These are phyloP conservation scores for Oreotrochilus melanogaster DNA, from an alignment of 2,113 vertebrate genomes.

Conservation along the genomic window DNA sequence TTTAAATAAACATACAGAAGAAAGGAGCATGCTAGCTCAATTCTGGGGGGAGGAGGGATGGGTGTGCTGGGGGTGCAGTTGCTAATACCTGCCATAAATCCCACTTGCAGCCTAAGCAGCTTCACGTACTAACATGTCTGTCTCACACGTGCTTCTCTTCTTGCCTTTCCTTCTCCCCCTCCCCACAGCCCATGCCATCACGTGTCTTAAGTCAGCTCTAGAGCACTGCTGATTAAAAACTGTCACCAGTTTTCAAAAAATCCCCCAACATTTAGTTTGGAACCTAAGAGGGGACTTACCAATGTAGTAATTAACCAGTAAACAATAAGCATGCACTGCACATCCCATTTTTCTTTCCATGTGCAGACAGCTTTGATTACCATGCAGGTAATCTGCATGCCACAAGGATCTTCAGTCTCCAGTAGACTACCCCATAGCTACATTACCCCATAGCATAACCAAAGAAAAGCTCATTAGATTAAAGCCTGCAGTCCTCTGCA, in stretches of 20 bases:
- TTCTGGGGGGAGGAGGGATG: rapidly evolving
- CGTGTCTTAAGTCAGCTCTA: rapidly evolving
- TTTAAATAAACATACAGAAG: neutral
- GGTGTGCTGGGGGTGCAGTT: neutral
- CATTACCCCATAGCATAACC: neutral
- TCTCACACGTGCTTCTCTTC: neutral
- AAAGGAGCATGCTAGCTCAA: neutral
- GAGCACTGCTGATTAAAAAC: neutral
- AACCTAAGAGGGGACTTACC: neutral
- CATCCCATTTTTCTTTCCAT: neutral
- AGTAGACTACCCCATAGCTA: too few relatives aligned
- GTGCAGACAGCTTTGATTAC: neutral
- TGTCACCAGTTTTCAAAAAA: neutral
- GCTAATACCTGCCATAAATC: neutral
- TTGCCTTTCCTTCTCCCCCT: neutral
- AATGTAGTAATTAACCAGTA: constrained; percentile 23
- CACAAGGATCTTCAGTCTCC: neutral
- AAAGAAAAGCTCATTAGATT: neutral
- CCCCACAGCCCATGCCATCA: neutral
- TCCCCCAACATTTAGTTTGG: neutral
- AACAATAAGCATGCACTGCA: rapidly evolving
- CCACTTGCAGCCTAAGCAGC: neutral
- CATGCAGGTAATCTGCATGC: neutral
- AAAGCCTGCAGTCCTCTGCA: neutral
- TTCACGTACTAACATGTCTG: neutral